Evolutionary conservation across 2,888 invertebrate species (phyloP).

Genomic region (Mythimna ferrago): DNA sequence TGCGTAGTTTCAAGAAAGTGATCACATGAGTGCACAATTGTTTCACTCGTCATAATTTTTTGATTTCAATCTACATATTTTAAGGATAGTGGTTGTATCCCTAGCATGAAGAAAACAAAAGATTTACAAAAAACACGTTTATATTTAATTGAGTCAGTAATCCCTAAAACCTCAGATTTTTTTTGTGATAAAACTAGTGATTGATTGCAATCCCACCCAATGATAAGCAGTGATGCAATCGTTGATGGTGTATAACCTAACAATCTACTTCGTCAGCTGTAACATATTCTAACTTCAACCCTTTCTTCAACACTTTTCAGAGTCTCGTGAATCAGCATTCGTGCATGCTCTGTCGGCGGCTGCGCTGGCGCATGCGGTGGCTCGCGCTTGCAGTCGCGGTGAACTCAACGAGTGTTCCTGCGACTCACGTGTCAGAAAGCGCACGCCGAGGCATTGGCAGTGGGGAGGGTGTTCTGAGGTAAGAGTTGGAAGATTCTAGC

Average conservation of each 20-base stretch:
- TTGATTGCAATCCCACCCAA: too few relatives aligned
- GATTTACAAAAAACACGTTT: too few relatives aligned
- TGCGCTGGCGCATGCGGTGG: slow-evolving; percentile 96
- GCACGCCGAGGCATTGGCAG: slow-evolving; percentile 95
- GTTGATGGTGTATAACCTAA: background rate
- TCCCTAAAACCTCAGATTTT: too few relatives aligned
- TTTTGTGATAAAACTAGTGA: too few relatives aligned
- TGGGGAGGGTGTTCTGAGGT: slow-evolving; percentile 99
- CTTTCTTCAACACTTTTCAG: slow-evolving; percentile 83
- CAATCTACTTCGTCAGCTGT: background rate
- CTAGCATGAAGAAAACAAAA: background rate
- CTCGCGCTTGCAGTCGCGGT: slow-evolving; percentile 96
- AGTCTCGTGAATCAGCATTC: slow-evolving; percentile 97
- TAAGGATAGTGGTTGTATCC: background rate
- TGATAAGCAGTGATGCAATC: too few relatives aligned
- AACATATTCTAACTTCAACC: background rate
- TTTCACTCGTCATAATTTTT: background rate
- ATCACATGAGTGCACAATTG: background rate
- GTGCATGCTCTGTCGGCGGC: slow-evolving; percentile 97
- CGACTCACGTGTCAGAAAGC: slow-evolving; percentile 94
- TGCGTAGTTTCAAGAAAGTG: background rate
- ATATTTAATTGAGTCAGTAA: too few relatives aligned
- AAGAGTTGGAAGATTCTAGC: slow-evolving; percentile 48
- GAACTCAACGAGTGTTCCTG: slow-evolving; percentile 97
- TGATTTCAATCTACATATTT: background rate